Evolutionary conservation across 1,140 invertebrate species (phyloP).

Genomic region (Theocolax elegans): DNA sequence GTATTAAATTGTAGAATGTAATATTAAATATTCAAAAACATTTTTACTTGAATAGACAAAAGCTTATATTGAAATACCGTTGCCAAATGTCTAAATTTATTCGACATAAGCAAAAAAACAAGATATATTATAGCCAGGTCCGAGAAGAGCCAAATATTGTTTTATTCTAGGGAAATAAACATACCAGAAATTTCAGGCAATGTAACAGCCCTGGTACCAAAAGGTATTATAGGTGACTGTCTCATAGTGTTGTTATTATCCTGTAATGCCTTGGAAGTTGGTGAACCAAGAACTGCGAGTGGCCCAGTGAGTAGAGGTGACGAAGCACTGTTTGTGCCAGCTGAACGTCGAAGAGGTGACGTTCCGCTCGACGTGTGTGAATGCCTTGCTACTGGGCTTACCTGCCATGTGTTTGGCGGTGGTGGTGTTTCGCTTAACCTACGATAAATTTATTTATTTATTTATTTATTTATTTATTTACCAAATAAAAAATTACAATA

Average conservation of each 20-base stretch:
- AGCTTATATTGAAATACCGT: too few species aligned
- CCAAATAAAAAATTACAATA: too few species aligned
- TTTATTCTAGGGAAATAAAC: too few species aligned
- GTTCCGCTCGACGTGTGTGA: slow-evolving; percentile 70
- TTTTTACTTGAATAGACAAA: too few species aligned
- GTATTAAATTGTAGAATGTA: too few species aligned
- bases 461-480: too few species aligned
- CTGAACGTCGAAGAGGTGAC: slow-evolving; percentile 79
- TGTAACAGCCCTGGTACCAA: slow-evolving; percentile 79
- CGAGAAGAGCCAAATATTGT: too few species aligned
- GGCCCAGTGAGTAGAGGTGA: slow-evolving; percentile 77
- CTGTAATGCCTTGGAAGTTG: slow-evolving; percentile 71
- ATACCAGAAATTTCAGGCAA: slow-evolving; percentile 78
- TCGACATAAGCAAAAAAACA: too few species aligned
- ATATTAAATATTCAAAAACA: too few species aligned
- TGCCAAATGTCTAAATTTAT: too few species aligned
- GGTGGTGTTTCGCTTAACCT: slow-evolving; percentile 77
- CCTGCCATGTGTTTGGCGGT: slow-evolving; percentile 82
- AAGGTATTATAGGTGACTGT: slow-evolving; percentile 72
- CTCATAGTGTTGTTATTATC: slow-evolving; percentile 71
- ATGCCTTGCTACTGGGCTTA: slow-evolving; percentile 73
- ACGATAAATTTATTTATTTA: too few species aligned
- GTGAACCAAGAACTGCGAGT: slow-evolving; percentile 72
- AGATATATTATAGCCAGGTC: too few species aligned
- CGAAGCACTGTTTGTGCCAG: slow-evolving; percentile 71